Base-by-base conservation (phyloP, 1,140 invertebrate species). In the Anoplolepis gracilipes region DNA sequence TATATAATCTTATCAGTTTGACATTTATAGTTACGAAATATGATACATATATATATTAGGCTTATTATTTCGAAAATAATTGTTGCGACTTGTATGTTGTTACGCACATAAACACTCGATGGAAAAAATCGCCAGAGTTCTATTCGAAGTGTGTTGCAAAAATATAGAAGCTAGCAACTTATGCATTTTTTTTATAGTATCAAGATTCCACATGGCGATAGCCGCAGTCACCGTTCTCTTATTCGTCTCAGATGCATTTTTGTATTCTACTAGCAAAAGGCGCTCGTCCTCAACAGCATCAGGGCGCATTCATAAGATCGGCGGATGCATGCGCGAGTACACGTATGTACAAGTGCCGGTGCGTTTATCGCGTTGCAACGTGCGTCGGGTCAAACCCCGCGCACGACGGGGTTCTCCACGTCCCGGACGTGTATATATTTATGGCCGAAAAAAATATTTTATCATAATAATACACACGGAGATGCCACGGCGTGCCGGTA, bases 361-460 rank as follows among this genome's bases (percentile, higher is more conserved):
- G 87, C 84, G 88, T 91, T 92, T 91, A 92, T 91, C 90, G 88
- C 86, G 88, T 75, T 85, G 87, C 85, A 86, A 90, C 89, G 88
- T 89, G 91, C 86, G 87, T 90, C 88, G 91, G 85, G 92, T 92
- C 87, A 91, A 89, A n/a, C n/a, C n/a, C 89, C 75, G 88, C 91
- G 89, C 92, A 78, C 93, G 88, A 87, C 93, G 89, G 93, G 93
- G 93, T 93, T 93, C 89, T 86, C 4, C 89, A 85, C 85, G 85
- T 90, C 89, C 84, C 85, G 86, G 89, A 91, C 87, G 92, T 93
- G 46, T 49, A 49, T 49, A 70, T 93, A 94, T 94, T 94, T 94
- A 94, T 92, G 92, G 86, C 87, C 85, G 88, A 90, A 93, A 93
- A n/a, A 93, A 93, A 90, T 93, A 90, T 92, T 94, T 93, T 93